Evolutionary conservation across 2,797 vertebrate genomes (phyloP), one percentile per base, ranked within the genome.

Genomic region (Nothura maculosa): DNA sequence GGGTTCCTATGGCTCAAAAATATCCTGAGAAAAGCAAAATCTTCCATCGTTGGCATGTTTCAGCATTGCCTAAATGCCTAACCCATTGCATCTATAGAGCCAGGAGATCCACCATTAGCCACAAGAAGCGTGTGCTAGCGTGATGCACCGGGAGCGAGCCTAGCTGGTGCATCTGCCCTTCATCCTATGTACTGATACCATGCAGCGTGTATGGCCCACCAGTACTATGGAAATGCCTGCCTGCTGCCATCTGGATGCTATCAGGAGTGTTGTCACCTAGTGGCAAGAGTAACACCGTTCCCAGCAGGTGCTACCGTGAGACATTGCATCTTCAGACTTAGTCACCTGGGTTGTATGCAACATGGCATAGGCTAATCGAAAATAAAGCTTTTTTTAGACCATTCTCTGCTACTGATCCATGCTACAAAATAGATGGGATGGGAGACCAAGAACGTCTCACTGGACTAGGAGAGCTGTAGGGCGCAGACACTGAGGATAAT

Each of bases 361-460:
- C 95, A 97, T 95, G 90, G 89, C 93, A 96, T 98, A 98, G 98
- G 97, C 97, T 98, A 98, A 98, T 98, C 98, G 97, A 90, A 96
- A 96, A 96, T 94, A 97, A 97, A 97, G 96, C 90, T 97, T 96
- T 98, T 40, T 40, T 96, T 94, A 96, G 97, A 96, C 95, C 97
- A 98, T 98, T 99, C 98, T 98, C 98, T 98, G 98, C 98, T 98
- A 98, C 98, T 97, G 97, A 98, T 98, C 98, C 98, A 98, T 98
- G 98, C 98, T 98, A 99, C 98, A 98, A 98, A 98, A 98, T 98
- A 98, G 98, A 98, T 98, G 98, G 98, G 97, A 98, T 98, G 98
- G 98, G 98, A 98, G 98, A 99, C 96, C 95, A 97, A 97, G 98
- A 98, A 97, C 98, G 98, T 98, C 98, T 98, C 98, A 98, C 98